Percentiles rank a stretch among this genome's conserved stretches.
phyloP scores from a whole-genome alignment of 2,113 vertebrate genomes.

The Coptodon bakossiorum region DNA sequence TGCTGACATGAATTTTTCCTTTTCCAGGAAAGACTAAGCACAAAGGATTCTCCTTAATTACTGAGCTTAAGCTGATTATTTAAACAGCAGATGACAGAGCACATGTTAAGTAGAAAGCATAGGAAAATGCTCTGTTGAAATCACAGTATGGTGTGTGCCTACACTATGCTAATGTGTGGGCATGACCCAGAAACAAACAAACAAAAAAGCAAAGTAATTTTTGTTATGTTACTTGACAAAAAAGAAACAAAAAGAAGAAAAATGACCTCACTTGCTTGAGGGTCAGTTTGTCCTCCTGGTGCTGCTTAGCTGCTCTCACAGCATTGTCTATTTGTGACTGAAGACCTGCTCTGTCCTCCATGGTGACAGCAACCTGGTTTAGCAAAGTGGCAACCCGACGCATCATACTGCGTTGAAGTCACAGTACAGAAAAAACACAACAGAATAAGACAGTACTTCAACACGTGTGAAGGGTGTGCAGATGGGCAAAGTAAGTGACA shows the following conservation, averaged over 20 bases:
- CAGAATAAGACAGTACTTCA: neutral
- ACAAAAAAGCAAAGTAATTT: neutral
- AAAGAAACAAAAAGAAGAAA: neutral
- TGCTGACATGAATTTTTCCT: constrained; percentile 50
- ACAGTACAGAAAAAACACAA: neutral
- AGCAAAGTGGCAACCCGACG: constrained; percentile 83
- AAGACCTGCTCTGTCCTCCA: constrained; percentile 68
- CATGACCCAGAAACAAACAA: neutral
- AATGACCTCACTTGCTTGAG: constrained; percentile 76
- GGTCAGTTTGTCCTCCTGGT: constrained; percentile 80
- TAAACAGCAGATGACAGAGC: neutral
- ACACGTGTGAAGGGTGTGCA: neutral
- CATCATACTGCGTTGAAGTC: constrained; percentile 65
- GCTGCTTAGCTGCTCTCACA: constrained; percentile 78
- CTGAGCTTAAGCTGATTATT: neutral
- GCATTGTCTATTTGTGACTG: constrained; percentile 78
- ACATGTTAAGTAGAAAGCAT: neutral
- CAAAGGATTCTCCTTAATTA: neutral
- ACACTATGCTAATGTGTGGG: neutral
- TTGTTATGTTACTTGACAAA: neutral
- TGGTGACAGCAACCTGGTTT: constrained; percentile 78
- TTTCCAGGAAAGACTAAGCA: constrained; percentile 71
- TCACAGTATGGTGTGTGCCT: neutral
- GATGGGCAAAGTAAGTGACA: neutral
- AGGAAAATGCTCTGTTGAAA: neutral